These are phyloP conservation scores for Syngnathus rostellatus DNA, from an alignment of 2,797 vertebrate species.

Conservation along the genomic window DNA sequence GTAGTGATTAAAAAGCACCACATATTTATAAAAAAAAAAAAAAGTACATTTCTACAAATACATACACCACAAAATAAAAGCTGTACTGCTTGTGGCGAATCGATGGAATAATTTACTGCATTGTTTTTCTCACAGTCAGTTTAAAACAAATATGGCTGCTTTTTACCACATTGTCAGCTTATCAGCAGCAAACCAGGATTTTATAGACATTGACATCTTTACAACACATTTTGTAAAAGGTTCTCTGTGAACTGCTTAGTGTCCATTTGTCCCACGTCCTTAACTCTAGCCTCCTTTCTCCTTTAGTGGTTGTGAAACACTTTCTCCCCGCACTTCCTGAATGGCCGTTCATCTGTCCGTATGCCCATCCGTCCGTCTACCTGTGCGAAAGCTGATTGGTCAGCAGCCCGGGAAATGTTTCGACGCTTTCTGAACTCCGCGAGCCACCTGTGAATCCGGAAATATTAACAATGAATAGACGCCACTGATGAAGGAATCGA, in stretches of 20 bases:
- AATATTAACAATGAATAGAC: neutral
- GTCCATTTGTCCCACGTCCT: slow-evolving; percentile 20
- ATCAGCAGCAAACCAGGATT: neutral
- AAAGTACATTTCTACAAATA: slow-evolving; percentile 22
- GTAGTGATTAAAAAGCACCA: slow-evolving; percentile 26
- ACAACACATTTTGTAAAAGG: neutral
- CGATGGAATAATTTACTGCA: neutral
- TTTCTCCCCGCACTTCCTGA: slow-evolving; percentile 14
- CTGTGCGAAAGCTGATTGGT: slow-evolving; percentile 79
- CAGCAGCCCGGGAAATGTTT: slow-evolving; percentile 75
- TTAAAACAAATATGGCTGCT: neutral
- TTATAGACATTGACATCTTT: neutral
- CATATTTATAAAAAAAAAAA: slow-evolving; percentile 9
- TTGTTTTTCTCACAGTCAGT: slow-evolving; percentile 5
- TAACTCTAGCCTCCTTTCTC: slow-evolving; percentile 5
- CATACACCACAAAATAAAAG: slow-evolving; percentile 11
- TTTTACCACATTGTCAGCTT: neutral
- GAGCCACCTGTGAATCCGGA: slow-evolving; percentile 74
- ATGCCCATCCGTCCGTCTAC: slow-evolving; percentile 45
- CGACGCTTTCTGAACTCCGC: slow-evolving; percentile 77
- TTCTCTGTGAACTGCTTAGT: neutral
- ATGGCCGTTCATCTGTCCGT: slow-evolving; percentile 13
- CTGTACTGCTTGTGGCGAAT: slow-evolving; percentile 16
- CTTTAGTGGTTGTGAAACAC: slow-evolving; percentile 64
- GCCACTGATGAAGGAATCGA: too few species aligned